Conservation (phyloP, 2,113 vertebrate genomes). For the Argyrosomus japonicus region DNA sequence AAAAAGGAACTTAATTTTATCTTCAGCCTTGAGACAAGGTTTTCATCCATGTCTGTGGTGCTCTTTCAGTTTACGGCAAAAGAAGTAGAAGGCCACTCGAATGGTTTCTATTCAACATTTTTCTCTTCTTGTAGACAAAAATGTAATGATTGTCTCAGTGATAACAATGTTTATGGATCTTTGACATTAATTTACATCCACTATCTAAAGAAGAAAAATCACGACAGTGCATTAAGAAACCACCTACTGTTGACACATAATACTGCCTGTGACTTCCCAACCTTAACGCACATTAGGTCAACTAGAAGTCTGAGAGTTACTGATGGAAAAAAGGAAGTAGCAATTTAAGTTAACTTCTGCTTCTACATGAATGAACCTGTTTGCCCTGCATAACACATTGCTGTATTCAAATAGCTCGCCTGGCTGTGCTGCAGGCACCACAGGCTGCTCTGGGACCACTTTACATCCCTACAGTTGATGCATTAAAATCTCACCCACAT, state of each 20-base stretch:
- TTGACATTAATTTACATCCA: not conserved
- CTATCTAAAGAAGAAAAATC: not conserved
- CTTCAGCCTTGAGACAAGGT: not conserved
- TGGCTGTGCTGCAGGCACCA: constrained; percentile 28
- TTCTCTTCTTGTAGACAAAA: not conserved
- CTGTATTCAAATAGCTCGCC: constrained; percentile 42
- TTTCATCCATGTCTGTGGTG: not conserved
- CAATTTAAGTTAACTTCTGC: constrained; percentile 43
- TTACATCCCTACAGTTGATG: constrained; percentile 23
- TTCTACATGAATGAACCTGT: constrained; percentile 48
- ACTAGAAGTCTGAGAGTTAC: constrained; percentile 21
- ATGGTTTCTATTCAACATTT: not conserved
- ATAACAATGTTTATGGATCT: not conserved
- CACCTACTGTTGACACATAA: not conserved
- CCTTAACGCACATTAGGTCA: constrained; percentile 1
- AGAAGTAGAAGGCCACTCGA: not conserved
- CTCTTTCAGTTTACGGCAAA: not conserved
- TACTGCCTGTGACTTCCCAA: not conserved
- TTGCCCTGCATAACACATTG: not conserved
- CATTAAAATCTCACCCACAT: constrained; percentile 39
- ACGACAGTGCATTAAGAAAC: not conserved
- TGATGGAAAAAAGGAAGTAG: not conserved
- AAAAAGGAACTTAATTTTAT: not conserved
- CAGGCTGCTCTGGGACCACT: constrained; percentile 39
- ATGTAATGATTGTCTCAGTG: not conserved